phyloP scores from a whole-genome alignment of 2,888 invertebrate genomes.

The Ophion obscuratus region DNA sequence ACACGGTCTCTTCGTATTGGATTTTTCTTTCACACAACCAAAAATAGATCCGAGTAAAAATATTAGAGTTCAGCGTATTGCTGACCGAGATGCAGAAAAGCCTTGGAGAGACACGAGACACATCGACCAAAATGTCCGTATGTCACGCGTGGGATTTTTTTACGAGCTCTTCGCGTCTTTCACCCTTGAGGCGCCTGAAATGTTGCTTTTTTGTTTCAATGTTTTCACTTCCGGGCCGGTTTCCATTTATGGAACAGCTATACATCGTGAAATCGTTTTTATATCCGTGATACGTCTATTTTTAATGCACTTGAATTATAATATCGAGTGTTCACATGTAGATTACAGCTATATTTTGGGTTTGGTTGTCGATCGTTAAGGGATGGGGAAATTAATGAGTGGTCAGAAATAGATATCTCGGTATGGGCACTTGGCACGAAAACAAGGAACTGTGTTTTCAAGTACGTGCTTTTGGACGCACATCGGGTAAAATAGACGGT shows the following conservation, averaged over 20 bases:
- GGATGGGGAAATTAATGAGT: no score
- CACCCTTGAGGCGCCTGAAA: neutral
- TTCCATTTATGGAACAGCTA: neutral
- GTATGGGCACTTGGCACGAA: no score
- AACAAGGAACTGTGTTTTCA: no score
- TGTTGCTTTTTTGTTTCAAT: neutral
- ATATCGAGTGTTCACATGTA: no score
- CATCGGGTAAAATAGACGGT: no score
- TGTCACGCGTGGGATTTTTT: conserved; percentile 42
- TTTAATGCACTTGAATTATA: no score
- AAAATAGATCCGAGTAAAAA: conserved; percentile 59
- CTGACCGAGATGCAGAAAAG: conserved; percentile 40
- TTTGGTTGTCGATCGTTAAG: no score
- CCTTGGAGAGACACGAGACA: conserved; percentile 10
- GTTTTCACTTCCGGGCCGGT: neutral
- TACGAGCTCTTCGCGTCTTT: neutral
- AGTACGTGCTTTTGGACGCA: no score
- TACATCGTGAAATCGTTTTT: neutral
- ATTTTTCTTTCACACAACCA: conserved; percentile 36
- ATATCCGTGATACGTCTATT: no score
- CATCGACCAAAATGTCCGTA: conserved; percentile 4
- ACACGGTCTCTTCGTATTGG: no score
- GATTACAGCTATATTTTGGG: no score
- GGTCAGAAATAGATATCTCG: no score
- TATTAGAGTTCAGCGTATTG: conserved; percentile 46